Evolutionary conservation across 2,888 invertebrate genomes (phyloP).

Genomic region (Anthophora plumipes): DNA sequence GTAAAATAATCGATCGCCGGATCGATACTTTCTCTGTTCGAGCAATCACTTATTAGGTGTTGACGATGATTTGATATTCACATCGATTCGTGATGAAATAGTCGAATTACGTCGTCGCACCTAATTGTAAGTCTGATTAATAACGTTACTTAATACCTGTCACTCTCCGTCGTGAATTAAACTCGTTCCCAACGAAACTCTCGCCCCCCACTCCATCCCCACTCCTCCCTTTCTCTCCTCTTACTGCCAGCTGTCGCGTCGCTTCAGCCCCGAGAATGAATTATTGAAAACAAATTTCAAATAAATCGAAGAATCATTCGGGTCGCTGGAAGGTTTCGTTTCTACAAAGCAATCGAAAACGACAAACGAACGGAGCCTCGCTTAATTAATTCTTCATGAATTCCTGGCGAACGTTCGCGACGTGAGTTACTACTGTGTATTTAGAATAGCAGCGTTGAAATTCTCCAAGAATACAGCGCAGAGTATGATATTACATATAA

Average conservation of each 20-base stretch:
- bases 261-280: background rate
- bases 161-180: constrained; percentile 43
- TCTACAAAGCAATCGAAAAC: background rate
- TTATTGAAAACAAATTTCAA: constrained; percentile 13
- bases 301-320: constrained; percentile 4
- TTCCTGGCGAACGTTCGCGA: background rate
- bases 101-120: constrained; percentile 38
- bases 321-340: background rate
- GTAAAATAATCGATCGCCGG: constrained; percentile 20
- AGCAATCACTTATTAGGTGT: constrained; percentile 25
- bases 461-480: background rate
- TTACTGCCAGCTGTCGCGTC: background rate
- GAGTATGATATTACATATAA: too few relatives aligned
- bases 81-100: constrained; percentile 20
- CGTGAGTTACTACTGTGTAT: background rate
- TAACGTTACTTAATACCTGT: constrained; percentile 59
- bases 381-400: background rate
- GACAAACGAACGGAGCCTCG: background rate
- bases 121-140: constrained; percentile 60
- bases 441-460: background rate
- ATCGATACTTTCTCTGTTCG: background rate
- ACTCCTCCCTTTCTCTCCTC: background rate
- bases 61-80: constrained; percentile 41
- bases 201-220: background rate
- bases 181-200: constrained; percentile 40